A percentile compares a stretch with the other conserved stretches of the same genome.
Conservation (phyloP, 2,113 vertebrate species). For the Caracal caracal region DNA sequence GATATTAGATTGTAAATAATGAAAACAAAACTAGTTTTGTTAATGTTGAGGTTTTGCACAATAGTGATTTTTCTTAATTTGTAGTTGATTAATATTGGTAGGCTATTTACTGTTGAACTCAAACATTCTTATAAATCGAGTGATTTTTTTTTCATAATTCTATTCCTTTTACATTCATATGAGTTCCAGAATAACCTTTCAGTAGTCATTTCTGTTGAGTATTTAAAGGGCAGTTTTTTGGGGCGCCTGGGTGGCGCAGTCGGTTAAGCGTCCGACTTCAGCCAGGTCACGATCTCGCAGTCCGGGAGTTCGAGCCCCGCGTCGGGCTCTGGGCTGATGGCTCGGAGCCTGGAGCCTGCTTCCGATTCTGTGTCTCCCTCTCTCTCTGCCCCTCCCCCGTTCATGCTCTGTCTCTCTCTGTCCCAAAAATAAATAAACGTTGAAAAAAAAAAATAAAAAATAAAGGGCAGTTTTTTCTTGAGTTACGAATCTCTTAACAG, state of each 20-base stretch:
- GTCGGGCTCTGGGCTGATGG: too few species aligned
- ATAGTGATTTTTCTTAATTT: constrained; percentile 6
- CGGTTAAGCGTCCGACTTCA: too few species aligned
- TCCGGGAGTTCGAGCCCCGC: too few species aligned
- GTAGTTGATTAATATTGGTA: not conserved
- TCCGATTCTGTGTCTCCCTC: too few species aligned
- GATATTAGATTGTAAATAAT: not conserved
- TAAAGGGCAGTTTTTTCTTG: not conserved
- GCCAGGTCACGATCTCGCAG: too few species aligned
- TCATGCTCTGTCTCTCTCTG: too few species aligned
- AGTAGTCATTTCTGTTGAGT: not conserved
- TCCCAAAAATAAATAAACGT: too few species aligned
- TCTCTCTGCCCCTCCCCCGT: too few species aligned
- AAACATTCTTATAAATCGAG: not conserved
- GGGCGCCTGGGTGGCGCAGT: too few species aligned
- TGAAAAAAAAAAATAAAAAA: too few species aligned
- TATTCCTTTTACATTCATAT: constrained; percentile 9
- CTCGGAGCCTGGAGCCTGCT: too few species aligned
- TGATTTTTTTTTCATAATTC: not conserved
- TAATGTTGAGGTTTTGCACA: not conserved
- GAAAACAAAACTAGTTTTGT: not conserved
- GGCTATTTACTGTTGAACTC: not conserved
- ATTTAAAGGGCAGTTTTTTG: not conserved
- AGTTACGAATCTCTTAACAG: not conserved
- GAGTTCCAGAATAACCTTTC: not conserved